Evolutionary conservation across 1,140 invertebrate species (phyloP).

Genomic region (Procambarus virginalis): DNA sequence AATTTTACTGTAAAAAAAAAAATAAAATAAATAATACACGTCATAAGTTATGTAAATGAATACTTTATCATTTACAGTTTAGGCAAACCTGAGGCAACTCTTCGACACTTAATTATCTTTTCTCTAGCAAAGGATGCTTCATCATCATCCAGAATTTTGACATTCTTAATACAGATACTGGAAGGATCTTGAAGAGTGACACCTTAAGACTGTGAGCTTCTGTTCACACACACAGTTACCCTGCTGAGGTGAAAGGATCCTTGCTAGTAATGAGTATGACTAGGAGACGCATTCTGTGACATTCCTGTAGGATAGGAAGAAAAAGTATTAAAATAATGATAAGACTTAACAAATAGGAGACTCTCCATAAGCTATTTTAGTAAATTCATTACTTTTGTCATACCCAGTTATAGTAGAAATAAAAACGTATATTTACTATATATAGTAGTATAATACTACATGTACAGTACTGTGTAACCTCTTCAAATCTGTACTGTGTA

Average conservation of each 20-base stretch:
- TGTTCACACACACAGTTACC: neutral
- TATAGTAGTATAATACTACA: too few species aligned
- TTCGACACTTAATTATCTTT: neutral
- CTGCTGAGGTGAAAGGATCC: constrained; percentile 1
- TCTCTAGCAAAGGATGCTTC: neutral
- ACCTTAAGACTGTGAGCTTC: neutral
- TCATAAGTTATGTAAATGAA: neutral
- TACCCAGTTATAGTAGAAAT: too few species aligned
- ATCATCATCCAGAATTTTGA: neutral
- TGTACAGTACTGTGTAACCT: too few species aligned
- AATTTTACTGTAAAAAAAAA: neutral
- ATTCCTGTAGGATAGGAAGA: constrained; percentile 35
- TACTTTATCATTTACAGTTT: neutral
- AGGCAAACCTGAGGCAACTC: neutral
- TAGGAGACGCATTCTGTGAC: constrained; percentile 64
- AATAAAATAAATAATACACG: neutral
- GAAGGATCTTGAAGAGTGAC: neutral
- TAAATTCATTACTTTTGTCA: too few species aligned
- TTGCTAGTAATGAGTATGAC: constrained; percentile 51
- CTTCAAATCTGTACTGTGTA: too few species aligned
- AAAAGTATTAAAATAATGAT: neutral
- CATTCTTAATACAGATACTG: neutral
- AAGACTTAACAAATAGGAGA: too few species aligned
- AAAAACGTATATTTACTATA: too few species aligned
- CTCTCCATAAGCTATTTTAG: too few species aligned